Evolutionary conservation across 2,888 invertebrate species (phyloP).

Genomic region (Agrochola lota): DNA sequence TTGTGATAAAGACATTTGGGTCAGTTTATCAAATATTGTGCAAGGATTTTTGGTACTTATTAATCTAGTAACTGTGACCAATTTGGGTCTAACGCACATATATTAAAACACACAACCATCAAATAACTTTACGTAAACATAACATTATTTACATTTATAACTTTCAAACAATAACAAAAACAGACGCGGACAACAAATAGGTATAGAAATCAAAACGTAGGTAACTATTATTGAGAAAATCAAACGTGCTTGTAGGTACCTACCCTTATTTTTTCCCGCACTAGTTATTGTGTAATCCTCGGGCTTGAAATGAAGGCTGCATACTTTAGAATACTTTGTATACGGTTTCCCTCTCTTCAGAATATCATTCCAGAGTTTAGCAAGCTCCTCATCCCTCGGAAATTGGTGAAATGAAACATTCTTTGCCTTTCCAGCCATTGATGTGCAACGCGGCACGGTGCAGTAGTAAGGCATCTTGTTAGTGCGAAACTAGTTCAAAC

Average conservation of each 20-base stretch:
- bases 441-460: constrained; percentile 88
- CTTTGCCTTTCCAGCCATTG: constrained; percentile 88
- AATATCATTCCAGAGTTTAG: constrained; percentile 86
- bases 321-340: constrained; percentile 89
- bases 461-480: constrained; percentile 89
- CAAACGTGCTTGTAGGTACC: constrained; percentile 50
- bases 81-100: not conserved
- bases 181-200: constrained; percentile 21
- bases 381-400: constrained; percentile 85
- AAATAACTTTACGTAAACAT: not conserved
- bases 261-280: constrained; percentile 88
- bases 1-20: too few relatives aligned
- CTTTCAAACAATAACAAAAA: constrained; percentile 31
- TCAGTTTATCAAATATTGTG: too few relatives aligned
- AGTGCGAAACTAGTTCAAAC: constrained; percentile 67
- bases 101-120: not conserved
- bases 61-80: not conserved
- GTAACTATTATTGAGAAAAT: constrained; percentile 39
- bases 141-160: constrained; percentile 12
- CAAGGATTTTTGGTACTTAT: not conserved
- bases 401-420: constrained; percentile 89
- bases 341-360: constrained; percentile 88
- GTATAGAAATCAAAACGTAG: constrained; percentile 18
- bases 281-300: constrained; percentile 87
- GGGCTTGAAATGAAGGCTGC: constrained; percentile 86